Evolutionary conservation across 2,797 vertebrate genomes (phyloP).

Genomic region (Hirundo rustica): DNA sequence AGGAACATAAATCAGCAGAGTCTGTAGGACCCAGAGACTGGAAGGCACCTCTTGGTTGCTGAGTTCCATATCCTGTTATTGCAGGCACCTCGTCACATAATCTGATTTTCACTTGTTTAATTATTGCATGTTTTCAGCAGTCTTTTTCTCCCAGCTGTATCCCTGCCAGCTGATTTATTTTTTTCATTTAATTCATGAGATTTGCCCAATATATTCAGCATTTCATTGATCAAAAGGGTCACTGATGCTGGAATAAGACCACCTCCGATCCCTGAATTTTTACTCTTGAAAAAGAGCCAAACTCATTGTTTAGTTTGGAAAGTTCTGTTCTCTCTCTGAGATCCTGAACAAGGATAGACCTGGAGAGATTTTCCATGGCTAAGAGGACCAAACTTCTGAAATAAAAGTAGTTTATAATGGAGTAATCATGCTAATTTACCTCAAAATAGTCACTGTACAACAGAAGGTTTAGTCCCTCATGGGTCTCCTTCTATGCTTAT

Average conservation of each 20-base stretch:
- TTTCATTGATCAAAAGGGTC: neutral
- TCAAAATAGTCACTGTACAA: neutral
- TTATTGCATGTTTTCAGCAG: neutral
- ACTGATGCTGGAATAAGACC: neutral
- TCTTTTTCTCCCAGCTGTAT: neutral
- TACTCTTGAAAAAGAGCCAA: constrained; percentile 9
- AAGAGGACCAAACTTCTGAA: constrained; percentile 13
- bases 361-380: constrained; percentile 48
- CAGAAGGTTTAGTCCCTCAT: constrained; percentile 16
- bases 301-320: constrained; percentile 34
- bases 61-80: neutral
- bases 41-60: neutral
- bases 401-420: constrained; percentile 36
- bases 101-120: neutral
- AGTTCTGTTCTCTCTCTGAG: neutral
- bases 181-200: neutral
- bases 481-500: constrained; percentile 43
- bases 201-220: neutral
- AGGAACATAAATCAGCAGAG: neutral
- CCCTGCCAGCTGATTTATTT: neutral
- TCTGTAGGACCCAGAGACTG: neutral
- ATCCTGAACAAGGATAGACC: neutral
- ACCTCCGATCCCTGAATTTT: neutral
- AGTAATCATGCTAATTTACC: constrained; percentile 50
- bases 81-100: neutral